Conservation (phyloP, 2,888 invertebrate species). For the Drosophila hamatofila region DNA sequence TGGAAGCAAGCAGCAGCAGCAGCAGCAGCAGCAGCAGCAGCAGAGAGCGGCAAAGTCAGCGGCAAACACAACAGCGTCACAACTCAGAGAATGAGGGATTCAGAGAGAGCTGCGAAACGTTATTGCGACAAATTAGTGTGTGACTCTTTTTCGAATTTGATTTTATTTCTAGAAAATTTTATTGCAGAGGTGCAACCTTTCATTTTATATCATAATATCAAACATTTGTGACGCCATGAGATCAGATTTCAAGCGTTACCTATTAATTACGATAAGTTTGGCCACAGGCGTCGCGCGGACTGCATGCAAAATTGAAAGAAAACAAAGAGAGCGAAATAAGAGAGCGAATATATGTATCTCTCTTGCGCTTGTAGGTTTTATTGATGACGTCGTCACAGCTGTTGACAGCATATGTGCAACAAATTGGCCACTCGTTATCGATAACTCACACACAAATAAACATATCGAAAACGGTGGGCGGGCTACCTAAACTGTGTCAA, state of each 20-base stretch:
- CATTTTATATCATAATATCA: not conserved
- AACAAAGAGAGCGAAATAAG: slow-evolving; percentile 27
- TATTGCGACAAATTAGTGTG: slow-evolving; percentile 3
- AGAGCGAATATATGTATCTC: slow-evolving; percentile 1
- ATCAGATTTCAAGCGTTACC: slow-evolving; percentile 18
- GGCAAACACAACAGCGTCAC: slow-evolving; percentile 27
- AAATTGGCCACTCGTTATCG: slow-evolving; percentile 62
- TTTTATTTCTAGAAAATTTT: not conserved
- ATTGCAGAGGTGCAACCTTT: not conserved
- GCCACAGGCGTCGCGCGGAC: slow-evolving; percentile 18
- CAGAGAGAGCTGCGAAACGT: slow-evolving; percentile 11
- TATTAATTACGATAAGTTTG: slow-evolving; percentile 4
- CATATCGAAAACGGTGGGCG: slow-evolving; percentile 28
- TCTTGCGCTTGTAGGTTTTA: slow-evolving; percentile 3
- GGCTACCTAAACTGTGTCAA: slow-evolving; percentile 62
- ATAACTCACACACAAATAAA: slow-evolving; percentile 36
- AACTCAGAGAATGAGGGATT: slow-evolving; percentile 12
- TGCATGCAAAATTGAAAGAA: slow-evolving; percentile 30
- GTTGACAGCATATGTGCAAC: slow-evolving; percentile 43
- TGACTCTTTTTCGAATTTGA: slow-evolving; percentile 8
- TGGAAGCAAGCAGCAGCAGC: slow-evolving; percentile 55
- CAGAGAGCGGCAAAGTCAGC: slow-evolving; percentile 42
- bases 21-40: slow-evolving; percentile 35
- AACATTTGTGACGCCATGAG: not conserved
- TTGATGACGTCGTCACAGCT: slow-evolving; percentile 61